Conservation (phyloP, 1,140 invertebrate species). For the Diabrotica virgifera region DNA sequence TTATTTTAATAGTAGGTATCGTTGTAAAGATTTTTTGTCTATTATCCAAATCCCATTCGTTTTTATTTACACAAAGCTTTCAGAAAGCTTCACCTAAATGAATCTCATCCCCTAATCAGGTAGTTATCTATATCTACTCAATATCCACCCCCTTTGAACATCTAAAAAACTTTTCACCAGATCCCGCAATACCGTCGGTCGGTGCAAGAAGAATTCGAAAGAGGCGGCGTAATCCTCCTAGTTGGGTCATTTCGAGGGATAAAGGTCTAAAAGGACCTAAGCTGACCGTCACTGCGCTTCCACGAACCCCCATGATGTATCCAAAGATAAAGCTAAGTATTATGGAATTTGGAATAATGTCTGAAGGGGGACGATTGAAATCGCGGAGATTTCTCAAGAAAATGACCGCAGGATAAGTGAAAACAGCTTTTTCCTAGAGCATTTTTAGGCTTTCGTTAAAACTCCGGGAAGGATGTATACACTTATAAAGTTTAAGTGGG, state of each 20-base stretch:
- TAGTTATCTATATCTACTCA: neutral
- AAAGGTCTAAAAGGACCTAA: constrained; percentile 3
- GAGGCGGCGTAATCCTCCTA: constrained; percentile 9
- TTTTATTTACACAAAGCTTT: neutral
- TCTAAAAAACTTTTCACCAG: constrained; percentile 1
- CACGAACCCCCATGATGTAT: constrained; percentile 6
- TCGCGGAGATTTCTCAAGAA: constrained; percentile 4
- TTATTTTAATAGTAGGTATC: too few species aligned
- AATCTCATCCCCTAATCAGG: neutral
- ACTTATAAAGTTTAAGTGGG: neutral
- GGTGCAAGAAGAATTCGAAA: neutral
- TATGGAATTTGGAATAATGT: constrained; percentile 17
- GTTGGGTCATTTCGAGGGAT: constrained; percentile 9
- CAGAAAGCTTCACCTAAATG: neutral
- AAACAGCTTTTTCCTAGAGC: constrained; percentile 10
- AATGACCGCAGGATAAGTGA: constrained; percentile 14
- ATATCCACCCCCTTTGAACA: neutral
- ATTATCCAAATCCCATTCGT: too few species aligned
- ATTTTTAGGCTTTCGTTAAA: neutral
- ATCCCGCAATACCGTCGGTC: neutral
- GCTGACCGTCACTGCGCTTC: constrained; percentile 7
- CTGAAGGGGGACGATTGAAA: constrained; percentile 15
- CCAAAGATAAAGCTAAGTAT: constrained; percentile 13
- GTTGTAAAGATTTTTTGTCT: too few species aligned
- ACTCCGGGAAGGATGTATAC: neutral